These are phyloP conservation scores for Parapristionchus giblindavisi DNA, from an alignment of 2,888 invertebrate genomes.

Conservation along the genomic window DNA sequence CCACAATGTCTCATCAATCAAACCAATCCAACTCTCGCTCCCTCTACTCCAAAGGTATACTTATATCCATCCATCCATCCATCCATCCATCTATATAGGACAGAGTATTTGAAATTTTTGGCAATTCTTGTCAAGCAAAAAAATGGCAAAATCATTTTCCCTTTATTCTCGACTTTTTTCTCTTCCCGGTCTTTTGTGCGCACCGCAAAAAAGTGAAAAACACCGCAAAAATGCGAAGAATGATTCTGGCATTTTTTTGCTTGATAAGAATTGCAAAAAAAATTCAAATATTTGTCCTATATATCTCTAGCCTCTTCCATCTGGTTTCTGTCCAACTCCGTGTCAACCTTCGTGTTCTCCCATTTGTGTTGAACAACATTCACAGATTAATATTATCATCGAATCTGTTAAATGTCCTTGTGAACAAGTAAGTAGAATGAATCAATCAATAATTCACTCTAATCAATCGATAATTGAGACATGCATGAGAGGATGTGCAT, in stretches of 20 bases:
- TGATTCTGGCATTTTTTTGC: too few species aligned
- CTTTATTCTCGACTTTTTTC: too few species aligned
- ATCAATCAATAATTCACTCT: too few species aligned
- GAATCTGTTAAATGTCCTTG: slow-evolving; percentile 38
- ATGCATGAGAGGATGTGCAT: slow-evolving; percentile 36
- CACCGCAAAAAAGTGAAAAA: too few species aligned
- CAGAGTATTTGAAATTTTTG: too few species aligned
- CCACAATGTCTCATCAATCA: slow-evolving; percentile 14
- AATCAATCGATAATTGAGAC: background rate
- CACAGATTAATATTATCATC: slow-evolving; percentile 39
- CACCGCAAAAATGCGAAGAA: too few species aligned
- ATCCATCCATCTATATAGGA: too few species aligned
- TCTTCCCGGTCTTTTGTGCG: too few species aligned
- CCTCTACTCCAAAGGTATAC: background rate
- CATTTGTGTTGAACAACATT: slow-evolving; percentile 48
- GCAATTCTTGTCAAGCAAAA: too few species aligned
- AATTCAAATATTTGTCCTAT: background rate
- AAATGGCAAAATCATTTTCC: too few species aligned
- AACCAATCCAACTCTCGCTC: background rate
- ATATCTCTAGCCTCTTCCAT: background rate
- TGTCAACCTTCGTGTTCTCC: slow-evolving; percentile 52
- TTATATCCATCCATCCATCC: background rate
- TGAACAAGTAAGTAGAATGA: slow-evolving; percentile 30
- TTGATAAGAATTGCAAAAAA: too few species aligned
- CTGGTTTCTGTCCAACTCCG: slow-evolving; percentile 37